Percentiles rank a stretch among this genome's conserved stretches.
phyloP scores from a whole-genome alignment of 2,113 vertebrate species.

The Stegostoma tigrinum region DNA sequence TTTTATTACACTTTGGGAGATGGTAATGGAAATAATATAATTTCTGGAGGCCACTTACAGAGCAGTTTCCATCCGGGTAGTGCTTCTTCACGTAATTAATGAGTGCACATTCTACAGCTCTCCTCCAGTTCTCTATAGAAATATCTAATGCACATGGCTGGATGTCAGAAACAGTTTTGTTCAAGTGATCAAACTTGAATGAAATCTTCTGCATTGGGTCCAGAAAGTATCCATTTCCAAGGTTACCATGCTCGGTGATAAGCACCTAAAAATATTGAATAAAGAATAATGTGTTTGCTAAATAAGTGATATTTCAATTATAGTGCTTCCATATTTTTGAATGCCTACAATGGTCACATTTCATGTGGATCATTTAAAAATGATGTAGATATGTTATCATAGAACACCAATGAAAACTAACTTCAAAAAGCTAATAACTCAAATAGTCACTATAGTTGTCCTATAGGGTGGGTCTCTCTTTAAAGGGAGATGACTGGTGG shows the following conservation, averaged over 20 bases:
- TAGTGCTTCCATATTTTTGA: not conserved
- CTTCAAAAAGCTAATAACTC: not conserved
- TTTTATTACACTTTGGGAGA: not conserved
- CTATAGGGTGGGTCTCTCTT: too few relatives aligned
- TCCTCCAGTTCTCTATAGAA: not conserved
- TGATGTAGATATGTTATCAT: not conserved
- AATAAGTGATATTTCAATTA: not conserved
- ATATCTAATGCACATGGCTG: not conserved
- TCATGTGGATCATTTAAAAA: not conserved
- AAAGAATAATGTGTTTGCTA: not conserved
- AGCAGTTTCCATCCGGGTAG: not conserved
- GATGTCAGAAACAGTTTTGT: not conserved
- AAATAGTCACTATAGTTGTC: not conserved
- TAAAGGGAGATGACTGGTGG: too few relatives aligned
- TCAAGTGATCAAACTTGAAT: slow-evolving; percentile 28
- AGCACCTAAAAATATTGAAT: not conserved
- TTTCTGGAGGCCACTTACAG: slow-evolving; percentile 13
- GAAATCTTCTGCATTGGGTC: slow-evolving; percentile 4
- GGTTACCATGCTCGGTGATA: slow-evolving; percentile 1
- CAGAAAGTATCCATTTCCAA: slow-evolving; percentile 10
- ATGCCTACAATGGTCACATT: not conserved
- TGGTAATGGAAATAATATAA: not conserved
- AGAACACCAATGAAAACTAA: not conserved
- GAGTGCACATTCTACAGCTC: slow-evolving; percentile 1
- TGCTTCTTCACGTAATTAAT: not conserved